Base-by-base conservation (phyloP, 2,797 vertebrate species). In the Cyclura pinguis region DNA sequence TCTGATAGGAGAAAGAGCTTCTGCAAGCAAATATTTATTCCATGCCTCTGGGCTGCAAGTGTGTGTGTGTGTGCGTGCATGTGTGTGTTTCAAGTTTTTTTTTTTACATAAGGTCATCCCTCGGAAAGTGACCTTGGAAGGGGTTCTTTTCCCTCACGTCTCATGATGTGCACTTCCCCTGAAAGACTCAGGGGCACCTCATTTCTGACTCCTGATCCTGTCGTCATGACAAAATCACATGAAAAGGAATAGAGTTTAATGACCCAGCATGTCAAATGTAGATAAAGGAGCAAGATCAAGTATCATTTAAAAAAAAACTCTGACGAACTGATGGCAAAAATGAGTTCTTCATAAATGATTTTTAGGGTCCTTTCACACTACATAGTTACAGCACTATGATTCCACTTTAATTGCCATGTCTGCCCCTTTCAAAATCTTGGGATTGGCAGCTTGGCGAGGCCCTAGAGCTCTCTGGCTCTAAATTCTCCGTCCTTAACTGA, bases 1-100 rank as follows among this genome's bases (percentile, higher is more conserved):
- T 86, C 42, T 77, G 47, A 78, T 10, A 67, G 82, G 59, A 83
- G 42, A 22, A 57, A 80, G 47, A 72, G 84, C 62, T 91, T 78
- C 80, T 50, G 57, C 62, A 38, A 42, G 22, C 50, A 84, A 88
- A 91, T 84, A 84, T 69, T 91, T 87, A 84, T 87, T 78, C n/a
- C 57, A 78, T 47, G 18, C 59, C 29, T 38, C 67, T 47, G 42
- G 22, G 73, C 59, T 29, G 9, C 4, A 59, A 57, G 52, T 59
- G 42, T 81, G 57, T 84, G 18, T 22, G 6, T 29, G 35, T 47
- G 22, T 27, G 12, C 20, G 35, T 47, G 24, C 22, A 55, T 76
- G 47, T 57, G n/a, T 81, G n/a, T 84, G 20, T 32, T 35, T 52
- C 6, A 87, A 20, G 50, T 55, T 22, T 6, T 42, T 84, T 67